Evolutionary conservation across 2,113 vertebrate genomes (phyloP), one percentile per base, ranked within the genome.

Genomic region (Dermatemys mawii): DNA sequence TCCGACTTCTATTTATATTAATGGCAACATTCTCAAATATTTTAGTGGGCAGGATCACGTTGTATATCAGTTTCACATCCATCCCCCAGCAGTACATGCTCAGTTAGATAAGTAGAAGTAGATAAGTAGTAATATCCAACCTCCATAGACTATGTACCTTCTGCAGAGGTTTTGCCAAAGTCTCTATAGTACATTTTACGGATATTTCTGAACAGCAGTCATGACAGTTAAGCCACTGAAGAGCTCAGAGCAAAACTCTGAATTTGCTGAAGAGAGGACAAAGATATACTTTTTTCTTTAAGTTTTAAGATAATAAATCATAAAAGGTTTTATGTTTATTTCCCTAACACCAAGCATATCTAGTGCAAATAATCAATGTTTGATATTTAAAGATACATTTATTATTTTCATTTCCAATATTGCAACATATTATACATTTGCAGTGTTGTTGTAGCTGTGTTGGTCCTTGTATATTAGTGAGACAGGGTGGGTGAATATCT

Each of bases 341-440:
- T 24, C 0, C 0, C 6, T 57, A 3, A 29, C 14, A 54, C 27
- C 35, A 1, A 57, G 6, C 5, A 41, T 12, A 78, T 89, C 73
- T 79, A 2, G 16, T 76, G 95, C 29, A 79, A 27, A 2, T 8
- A 86, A 5, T 81, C 32, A 22, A 1, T 63, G 13, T 48, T 0
- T 2, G 51, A 70, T 44, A 48, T 89, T 87, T 92, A 76, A 57
- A 19, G 90, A 8, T 87, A 83, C 2, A 2, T 46, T 29, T 2
- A 1, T 83, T 87, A 53, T 55, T 92, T 95, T 85, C 3, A 81
- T 91, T 93, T 95, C 17, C 38, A 84, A 2, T n/a, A 51, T 50
- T 79, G 11, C 2, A 46, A 24, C 27, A 29, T 32, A 60, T 38
- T 38, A 38, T 70, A 70, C 19, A 70, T 38, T 22, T 70, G 35